Conservation (phyloP, 2,888 invertebrate species). For the Callyntrura guangdongensis region DNA sequence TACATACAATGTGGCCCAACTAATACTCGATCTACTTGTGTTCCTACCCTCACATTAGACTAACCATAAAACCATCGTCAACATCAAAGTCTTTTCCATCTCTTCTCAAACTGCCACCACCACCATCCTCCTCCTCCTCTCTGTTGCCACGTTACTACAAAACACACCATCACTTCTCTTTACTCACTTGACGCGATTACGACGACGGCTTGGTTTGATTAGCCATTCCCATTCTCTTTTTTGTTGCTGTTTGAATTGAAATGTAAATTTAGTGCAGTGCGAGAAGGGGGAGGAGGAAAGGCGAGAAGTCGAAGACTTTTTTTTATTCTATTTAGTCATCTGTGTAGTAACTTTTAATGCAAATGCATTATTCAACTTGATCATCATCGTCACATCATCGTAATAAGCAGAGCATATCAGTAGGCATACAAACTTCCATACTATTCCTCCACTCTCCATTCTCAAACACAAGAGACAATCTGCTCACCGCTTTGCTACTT, state of each 20-base stretch:
- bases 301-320: not conserved
- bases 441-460: not conserved
- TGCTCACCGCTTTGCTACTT: not conserved
- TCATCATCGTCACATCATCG: constrained; percentile 32
- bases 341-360: not conserved
- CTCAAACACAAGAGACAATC: not conserved
- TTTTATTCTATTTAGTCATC: constrained; percentile 22
- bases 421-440: not conserved
- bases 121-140: not conserved
- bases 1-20: not conserved
- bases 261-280: constrained; percentile 18
- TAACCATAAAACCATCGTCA: not conserved
- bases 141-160: too few species aligned
- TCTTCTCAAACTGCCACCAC: constrained; percentile 18
- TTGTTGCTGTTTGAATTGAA: constrained; percentile 29
- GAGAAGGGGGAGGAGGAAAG: constrained; percentile 3
- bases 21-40: not conserved
- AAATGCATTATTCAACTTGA: constrained; percentile 54
- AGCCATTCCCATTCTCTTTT: constrained; percentile 45
- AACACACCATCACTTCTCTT: constrained; percentile 6
- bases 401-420: not conserved
- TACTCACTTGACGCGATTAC: constrained; percentile 27
- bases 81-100: not conserved
- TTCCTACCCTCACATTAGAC: not conserved
- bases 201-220: constrained; percentile 60